These are phyloP conservation scores for Gila orcuttii DNA, from an alignment of 2,113 vertebrate species.

Conservation along the genomic window DNA sequence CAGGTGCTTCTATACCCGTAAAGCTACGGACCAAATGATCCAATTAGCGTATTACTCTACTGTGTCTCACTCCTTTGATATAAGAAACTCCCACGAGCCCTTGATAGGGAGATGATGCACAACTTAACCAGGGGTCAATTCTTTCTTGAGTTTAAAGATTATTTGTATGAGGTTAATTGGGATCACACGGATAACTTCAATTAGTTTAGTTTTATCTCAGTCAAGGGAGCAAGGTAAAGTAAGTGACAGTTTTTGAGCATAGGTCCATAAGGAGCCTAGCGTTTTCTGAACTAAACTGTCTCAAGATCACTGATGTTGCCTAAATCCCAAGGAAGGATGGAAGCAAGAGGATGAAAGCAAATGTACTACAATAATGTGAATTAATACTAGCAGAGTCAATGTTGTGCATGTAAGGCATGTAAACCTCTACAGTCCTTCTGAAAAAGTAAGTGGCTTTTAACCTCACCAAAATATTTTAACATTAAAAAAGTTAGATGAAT, in stretches of 20 bases:
- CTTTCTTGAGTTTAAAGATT: slow-evolving; percentile 9
- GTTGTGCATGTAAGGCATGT: neutral
- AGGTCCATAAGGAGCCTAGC: too few relatives aligned
- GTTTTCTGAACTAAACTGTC: too few relatives aligned
- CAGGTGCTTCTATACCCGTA: neutral
- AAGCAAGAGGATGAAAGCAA: slow-evolving; percentile 2
- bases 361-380: neutral
- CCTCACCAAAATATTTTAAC: neutral
- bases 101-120: slow-evolving; percentile 21
- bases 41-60: slow-evolving; percentile 29
- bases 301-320: neutral
- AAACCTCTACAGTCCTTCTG: neutral
- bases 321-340: neutral
- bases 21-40: slow-evolving; percentile 34
- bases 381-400: neutral
- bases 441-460: neutral
- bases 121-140: neutral
- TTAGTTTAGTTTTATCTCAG: slow-evolving; percentile 10
- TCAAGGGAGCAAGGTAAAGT: neutral
- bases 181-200: slow-evolving; percentile 30
- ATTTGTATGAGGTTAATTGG: neutral
- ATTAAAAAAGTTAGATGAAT: neutral
- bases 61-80: neutral
- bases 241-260: neutral
- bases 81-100: neutral